These are phyloP conservation scores for Noctua janthina DNA, from an alignment of 2,888 invertebrate species.

Conservation along the genomic window DNA sequence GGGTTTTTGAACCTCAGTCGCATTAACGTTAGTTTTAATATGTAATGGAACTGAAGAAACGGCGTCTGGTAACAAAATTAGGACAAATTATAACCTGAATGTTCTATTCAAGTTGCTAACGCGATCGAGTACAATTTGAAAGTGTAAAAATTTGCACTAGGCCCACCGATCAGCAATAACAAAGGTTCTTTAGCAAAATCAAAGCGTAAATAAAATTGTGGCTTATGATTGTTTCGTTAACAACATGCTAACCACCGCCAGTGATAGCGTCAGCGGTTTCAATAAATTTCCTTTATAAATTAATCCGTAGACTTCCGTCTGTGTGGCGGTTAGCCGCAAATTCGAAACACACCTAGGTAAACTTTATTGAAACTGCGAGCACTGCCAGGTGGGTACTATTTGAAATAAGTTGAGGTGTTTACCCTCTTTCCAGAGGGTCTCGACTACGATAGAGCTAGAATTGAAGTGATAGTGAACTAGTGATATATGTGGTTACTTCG, in stretches of 20 bases:
- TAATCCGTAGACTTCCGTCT: conserved; percentile 62
- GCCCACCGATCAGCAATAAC: conserved; percentile 12
- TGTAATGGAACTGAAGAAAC: not conserved
- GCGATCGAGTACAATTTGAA: not conserved
- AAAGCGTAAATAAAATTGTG: conserved; percentile 58
- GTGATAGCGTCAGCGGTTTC: conserved; percentile 63
- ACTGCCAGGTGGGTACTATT: conserved; percentile 36
- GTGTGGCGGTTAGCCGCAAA: conserved; percentile 63
- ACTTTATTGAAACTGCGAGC: conserved; percentile 48
- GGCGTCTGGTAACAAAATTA: not conserved
- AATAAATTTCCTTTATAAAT: conserved; percentile 65
- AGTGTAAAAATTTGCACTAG: not conserved
- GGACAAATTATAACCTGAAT: not conserved
- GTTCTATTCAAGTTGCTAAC: not conserved
- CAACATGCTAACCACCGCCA: conserved; percentile 46
- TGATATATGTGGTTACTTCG: not conserved
- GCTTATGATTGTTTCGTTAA: conserved; percentile 64
- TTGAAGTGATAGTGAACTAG: not conserved
- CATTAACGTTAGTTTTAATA: not conserved
- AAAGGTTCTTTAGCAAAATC: conserved; percentile 32
- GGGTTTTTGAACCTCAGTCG: not conserved
- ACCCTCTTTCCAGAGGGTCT: not conserved
- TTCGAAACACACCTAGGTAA: conserved; percentile 48
- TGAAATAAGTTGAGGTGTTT: conserved; percentile 29
- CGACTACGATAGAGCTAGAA: not conserved